A percentile compares a stretch with the other conserved stretches of the same genome.
Evolutionary conservation across 2,888 invertebrate species (phyloP).

Genomic region (Phaedon cochleariae): DNA sequence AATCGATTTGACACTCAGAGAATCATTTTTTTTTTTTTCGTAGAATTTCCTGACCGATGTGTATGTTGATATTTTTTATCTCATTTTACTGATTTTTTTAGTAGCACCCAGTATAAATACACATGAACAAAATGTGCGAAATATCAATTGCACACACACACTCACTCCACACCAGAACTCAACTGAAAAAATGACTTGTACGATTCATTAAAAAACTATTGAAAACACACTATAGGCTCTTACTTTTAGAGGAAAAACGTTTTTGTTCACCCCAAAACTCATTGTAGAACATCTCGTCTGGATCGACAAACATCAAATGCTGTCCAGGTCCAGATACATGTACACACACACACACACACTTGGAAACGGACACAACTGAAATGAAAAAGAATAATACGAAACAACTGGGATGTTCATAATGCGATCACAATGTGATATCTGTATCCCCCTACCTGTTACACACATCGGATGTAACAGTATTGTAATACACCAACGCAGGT

Average conservation of each 20-base stretch:
- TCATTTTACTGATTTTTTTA: too few species aligned
- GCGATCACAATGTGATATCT: conserved; percentile 38
- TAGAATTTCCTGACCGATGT: too few species aligned
- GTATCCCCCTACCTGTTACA: conserved; percentile 40
- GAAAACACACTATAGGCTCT: conserved; percentile 8
- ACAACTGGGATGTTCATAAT: conserved; percentile 42
- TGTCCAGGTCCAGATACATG: background rate
- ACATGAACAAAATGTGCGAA: too few species aligned
- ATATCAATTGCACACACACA: too few species aligned
- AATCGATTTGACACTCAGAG: too few species aligned
- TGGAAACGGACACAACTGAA: conserved; percentile 27
- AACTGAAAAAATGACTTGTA: too few species aligned
- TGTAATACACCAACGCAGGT: conserved; percentile 12
- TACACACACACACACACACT: conserved; percentile 24
- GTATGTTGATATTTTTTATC: too few species aligned
- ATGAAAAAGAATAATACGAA: conserved; percentile 37
- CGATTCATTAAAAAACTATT: background rate
- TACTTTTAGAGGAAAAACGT: conserved; percentile 27
- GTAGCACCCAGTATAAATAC: too few species aligned
- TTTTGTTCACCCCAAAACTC: conserved; percentile 26
- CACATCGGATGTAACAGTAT: conserved; percentile 4
- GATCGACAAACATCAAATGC: conserved; percentile 22
- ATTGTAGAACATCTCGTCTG: conserved; percentile 35
- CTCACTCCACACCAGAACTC: too few species aligned
- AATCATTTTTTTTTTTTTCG: too few species aligned